A percentile compares a stretch with the other conserved stretches of the same genome.
These are phyloP conservation scores for Onychomys arenicola DNA, from an alignment of 2,797 vertebrate species.

Conservation along the genomic window DNA sequence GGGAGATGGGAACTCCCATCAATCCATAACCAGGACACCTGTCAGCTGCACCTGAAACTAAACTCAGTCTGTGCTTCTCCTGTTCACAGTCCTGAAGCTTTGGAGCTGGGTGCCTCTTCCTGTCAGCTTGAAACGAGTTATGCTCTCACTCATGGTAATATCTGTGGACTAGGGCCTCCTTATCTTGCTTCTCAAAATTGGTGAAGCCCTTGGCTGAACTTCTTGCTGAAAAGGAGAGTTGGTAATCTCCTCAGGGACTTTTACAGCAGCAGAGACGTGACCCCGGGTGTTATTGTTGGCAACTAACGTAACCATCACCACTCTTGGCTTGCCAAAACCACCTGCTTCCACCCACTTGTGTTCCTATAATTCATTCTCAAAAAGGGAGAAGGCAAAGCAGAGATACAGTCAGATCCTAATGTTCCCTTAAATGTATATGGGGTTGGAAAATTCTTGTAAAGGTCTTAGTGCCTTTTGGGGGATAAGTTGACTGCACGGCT, in stretches of 20 bases:
- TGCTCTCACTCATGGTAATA: neutral
- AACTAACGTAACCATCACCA: neutral
- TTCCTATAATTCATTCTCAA: neutral
- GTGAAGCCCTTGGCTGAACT: neutral
- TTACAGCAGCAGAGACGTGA: neutral
- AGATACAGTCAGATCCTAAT: neutral
- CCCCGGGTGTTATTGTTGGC: neutral
- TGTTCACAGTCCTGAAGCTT: neutral
- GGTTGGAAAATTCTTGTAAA: neutral
- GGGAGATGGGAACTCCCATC: neutral
- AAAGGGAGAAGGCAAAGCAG: neutral
- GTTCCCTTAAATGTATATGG: neutral
- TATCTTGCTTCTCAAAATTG: neutral
- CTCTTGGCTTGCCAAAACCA: conserved; percentile 16
- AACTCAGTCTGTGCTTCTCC: neutral
- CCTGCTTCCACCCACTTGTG: neutral
- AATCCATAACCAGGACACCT: neutral
- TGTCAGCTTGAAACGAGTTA: neutral
- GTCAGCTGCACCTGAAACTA: neutral
- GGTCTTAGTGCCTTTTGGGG: neutral
- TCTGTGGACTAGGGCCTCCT: neutral
- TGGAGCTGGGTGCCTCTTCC: neutral
- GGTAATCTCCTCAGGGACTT: conserved; percentile 38
- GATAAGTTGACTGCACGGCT: neutral
- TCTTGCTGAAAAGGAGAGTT: neutral